Conservation (phyloP, 2,797 vertebrate species). For the Spinibarbus caldwelli region DNA sequence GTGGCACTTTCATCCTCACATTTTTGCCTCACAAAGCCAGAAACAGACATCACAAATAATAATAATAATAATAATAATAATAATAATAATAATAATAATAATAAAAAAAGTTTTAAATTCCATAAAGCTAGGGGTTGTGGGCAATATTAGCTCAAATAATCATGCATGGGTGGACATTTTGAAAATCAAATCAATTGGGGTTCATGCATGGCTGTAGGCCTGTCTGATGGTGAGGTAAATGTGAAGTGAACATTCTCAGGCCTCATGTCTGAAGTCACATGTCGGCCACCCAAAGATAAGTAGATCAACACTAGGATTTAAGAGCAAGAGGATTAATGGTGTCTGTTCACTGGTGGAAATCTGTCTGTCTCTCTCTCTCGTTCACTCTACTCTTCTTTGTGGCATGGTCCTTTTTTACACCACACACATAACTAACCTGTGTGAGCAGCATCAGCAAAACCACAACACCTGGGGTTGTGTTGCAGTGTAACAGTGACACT, state of each 20-base stretch:
- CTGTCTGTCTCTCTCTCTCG: neutral
- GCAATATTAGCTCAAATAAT: neutral
- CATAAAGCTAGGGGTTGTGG: neutral
- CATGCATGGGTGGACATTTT: neutral
- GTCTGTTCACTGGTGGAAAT: neutral
- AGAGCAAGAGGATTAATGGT: slow-evolving; percentile 40
- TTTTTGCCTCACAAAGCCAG: neutral
- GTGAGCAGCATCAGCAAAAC: neutral
- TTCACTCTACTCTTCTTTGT: neutral
- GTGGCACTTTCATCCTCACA: too few relatives aligned
- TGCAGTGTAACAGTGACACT: neutral
- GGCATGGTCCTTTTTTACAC: neutral
- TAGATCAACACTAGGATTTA: slow-evolving; percentile 35
- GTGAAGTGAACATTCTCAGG: slow-evolving; percentile 18
- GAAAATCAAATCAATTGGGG: neutral
- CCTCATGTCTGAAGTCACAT: slow-evolving; percentile 32
- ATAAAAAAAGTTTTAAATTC: neutral
- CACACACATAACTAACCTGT: neutral
- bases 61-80: neutral
- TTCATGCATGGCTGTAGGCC: neutral
- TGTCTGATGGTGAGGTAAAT: slow-evolving; percentile 1
- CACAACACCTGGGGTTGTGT: neutral
- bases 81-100: neutral
- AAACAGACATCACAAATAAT: neutral
- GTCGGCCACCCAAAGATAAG: slow-evolving; percentile 39